Percentiles rank a stretch among this genome's conserved stretches.
phyloP scores from a whole-genome alignment of 2,113 vertebrate genomes.

The Lepus americanus region DNA sequence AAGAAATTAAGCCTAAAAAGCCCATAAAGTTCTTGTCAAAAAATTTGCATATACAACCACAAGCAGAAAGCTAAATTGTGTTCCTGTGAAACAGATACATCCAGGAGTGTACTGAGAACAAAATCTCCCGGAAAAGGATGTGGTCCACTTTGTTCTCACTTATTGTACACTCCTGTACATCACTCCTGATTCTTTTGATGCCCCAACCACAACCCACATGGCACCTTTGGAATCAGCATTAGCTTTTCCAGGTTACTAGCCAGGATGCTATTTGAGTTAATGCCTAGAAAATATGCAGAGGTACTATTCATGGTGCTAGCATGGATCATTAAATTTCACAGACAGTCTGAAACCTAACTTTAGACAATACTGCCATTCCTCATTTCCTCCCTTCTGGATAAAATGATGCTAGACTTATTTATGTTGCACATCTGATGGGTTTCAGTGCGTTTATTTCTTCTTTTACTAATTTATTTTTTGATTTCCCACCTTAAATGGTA shows the following conservation, averaged over 20 bases:
- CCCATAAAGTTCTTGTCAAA: neutral
- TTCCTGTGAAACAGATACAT: neutral
- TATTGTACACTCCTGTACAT: rapidly evolving
- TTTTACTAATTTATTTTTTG: neutral
- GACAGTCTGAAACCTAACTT: neutral
- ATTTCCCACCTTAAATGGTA: neutral
- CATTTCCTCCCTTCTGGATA: neutral
- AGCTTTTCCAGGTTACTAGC: neutral
- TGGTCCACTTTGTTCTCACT: too few species aligned
- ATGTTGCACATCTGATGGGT: neutral
- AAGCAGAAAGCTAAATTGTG: neutral
- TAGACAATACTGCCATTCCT: neutral
- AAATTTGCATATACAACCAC: neutral
- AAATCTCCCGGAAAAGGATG: neutral
- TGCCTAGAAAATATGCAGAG: neutral
- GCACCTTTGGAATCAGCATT: neutral
- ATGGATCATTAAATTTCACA: neutral
- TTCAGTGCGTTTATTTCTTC: neutral
- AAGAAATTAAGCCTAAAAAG: neutral
- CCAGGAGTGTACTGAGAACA: neutral
- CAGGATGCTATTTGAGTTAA: neutral
- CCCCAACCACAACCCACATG: neutral
- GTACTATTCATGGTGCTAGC: neutral
- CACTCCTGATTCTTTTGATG: neutral
- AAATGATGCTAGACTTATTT: neutral